Percentiles rank a stretch among this genome's conserved stretches.
phyloP scores from a whole-genome alignment of 2,797 vertebrate genomes.

The Staurois parvus region DNA sequence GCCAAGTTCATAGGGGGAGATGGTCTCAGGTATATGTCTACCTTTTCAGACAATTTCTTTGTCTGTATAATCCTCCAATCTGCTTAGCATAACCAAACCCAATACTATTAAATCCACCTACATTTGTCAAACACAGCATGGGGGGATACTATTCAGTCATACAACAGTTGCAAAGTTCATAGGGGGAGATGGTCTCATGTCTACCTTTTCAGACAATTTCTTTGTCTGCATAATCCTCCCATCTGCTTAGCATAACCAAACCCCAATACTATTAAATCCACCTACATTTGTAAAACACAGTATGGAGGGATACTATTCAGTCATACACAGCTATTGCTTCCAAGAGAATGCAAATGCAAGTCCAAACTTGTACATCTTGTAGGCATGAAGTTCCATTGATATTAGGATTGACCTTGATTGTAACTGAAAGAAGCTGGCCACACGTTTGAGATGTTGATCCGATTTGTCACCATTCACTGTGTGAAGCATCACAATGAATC shows the following conservation, averaged over 20 bases:
- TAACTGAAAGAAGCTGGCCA: no score
- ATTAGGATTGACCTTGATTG: background rate
- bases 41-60: conserved; percentile 2
- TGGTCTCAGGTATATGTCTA: no score
- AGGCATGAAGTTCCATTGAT: background rate
- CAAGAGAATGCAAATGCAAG: background rate
- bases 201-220: background rate
- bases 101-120: background rate
- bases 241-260: background rate
- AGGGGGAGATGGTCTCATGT: no score
- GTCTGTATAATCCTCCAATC: background rate
- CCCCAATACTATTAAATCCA: background rate
- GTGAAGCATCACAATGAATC: no score
- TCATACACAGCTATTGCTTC: background rate
- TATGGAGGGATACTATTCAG: background rate
- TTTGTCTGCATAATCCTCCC: conserved; percentile 9
- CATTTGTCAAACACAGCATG: conserved; percentile 12
- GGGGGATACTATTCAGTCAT: background rate
- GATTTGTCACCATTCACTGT: no score
- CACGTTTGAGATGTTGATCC: no score
- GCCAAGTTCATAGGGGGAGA: no score
- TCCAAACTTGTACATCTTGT: background rate
- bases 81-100: background rate
- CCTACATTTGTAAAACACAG: conserved; percentile 12
- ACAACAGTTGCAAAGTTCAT: no score